phyloP scores from a whole-genome alignment of 2,888 invertebrate genomes.

The Molorchus minor region DNA sequence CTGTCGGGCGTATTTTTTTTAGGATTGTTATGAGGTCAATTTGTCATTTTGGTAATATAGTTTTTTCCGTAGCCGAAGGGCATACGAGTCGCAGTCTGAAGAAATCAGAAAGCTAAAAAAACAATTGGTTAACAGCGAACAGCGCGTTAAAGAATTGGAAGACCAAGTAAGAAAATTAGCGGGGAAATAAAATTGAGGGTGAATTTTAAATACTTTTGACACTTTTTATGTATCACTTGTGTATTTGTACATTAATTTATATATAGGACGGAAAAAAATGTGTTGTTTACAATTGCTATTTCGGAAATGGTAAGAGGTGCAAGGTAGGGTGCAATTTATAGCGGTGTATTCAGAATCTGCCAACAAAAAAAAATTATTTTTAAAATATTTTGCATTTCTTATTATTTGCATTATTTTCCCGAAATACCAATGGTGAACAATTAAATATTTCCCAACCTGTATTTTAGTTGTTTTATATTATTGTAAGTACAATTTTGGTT shows the following conservation, averaged over 20 bases:
- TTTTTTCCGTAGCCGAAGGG: constrained; percentile 67
- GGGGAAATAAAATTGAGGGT: constrained; percentile 27
- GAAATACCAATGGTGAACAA: too few species aligned
- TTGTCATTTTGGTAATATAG: constrained; percentile 4
- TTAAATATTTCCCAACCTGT: constrained; percentile 20
- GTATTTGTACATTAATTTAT: constrained; percentile 26
- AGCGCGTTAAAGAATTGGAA: constrained; percentile 82
- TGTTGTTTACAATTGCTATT: too few species aligned
- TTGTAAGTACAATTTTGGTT: too few species aligned
- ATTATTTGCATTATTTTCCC: too few species aligned
- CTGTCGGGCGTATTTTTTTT: too few species aligned
- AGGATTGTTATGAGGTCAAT: too few species aligned
- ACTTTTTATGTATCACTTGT: constrained; percentile 25
- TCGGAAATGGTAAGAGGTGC: too few species aligned
- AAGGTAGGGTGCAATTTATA: too few species aligned
- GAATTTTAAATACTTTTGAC: constrained; percentile 13
- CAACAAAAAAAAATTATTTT: too few species aligned
- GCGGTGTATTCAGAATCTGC: too few species aligned
- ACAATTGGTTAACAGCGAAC: constrained; percentile 81
- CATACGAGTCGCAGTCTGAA: constrained; percentile 80
- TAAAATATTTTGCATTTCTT: neutral
- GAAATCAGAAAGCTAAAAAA: constrained; percentile 81
- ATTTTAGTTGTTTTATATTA: constrained; percentile 20
- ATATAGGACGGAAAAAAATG: too few species aligned
- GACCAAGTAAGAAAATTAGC: constrained; percentile 73